A percentile compares a stretch with the other conserved stretches of the same genome.
These are phyloP conservation scores for Neuroterus valhalla DNA, from an alignment of 1,140 invertebrate genomes.

Conservation along the genomic window DNA sequence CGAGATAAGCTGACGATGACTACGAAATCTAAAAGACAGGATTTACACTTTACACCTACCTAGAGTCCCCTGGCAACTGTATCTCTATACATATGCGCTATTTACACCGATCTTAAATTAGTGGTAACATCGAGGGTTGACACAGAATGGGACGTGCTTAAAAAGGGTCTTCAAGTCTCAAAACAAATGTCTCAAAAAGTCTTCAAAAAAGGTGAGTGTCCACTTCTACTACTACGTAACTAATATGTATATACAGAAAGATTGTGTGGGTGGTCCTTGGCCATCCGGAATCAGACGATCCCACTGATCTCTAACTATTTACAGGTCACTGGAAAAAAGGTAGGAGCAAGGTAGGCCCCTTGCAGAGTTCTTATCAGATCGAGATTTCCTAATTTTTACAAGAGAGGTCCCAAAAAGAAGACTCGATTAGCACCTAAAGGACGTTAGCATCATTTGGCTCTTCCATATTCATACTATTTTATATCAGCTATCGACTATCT, in stretches of 20 bases:
- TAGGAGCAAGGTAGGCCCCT: slow-evolving; percentile 38
- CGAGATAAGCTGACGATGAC: slow-evolving; percentile 42
- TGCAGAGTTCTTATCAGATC: slow-evolving; percentile 62
- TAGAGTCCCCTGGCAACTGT: slow-evolving; percentile 35
- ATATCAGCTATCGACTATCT: slow-evolving; percentile 1
- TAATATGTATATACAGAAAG: slow-evolving; percentile 40
- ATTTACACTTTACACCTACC: slow-evolving; percentile 49
- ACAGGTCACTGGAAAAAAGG: slow-evolving; percentile 59
- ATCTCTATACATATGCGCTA: slow-evolving; percentile 41
- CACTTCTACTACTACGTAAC: slow-evolving; percentile 10
- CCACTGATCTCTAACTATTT: slow-evolving; percentile 52
- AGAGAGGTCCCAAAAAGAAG: slow-evolving; percentile 35
- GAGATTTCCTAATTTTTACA: slow-evolving; percentile 65
- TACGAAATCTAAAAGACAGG: slow-evolving; percentile 36
- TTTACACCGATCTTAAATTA: slow-evolving; percentile 49
- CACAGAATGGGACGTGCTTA: slow-evolving; percentile 23
- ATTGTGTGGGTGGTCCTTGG: slow-evolving; percentile 56
- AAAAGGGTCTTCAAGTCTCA: slow-evolving; percentile 49
- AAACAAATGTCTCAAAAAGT: slow-evolving; percentile 39
- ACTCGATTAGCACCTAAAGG: slow-evolving; percentile 59
- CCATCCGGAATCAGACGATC: slow-evolving; percentile 39
- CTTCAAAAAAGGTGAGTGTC: slow-evolving; percentile 29
- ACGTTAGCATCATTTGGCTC: slow-evolving; percentile 25
- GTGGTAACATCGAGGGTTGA: slow-evolving; percentile 50
- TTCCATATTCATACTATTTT: slow-evolving; percentile 1